phyloP scores from a whole-genome alignment of 1,140 invertebrate species.

The Glomeris maerens region DNA sequence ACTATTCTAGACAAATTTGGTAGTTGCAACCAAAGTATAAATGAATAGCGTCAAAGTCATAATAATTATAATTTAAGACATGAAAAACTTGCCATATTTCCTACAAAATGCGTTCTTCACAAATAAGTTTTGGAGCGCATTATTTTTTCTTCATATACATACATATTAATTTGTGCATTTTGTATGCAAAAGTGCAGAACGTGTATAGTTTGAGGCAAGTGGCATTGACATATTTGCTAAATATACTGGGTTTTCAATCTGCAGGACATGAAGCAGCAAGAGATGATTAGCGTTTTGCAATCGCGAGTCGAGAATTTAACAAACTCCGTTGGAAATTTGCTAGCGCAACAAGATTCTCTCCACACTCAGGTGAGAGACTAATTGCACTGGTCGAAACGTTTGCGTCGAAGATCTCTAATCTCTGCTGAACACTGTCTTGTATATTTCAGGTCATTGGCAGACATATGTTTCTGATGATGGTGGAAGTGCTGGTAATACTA shows the following conservation, averaged over 20 bases:
- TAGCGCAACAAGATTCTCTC: conserved; percentile 15
- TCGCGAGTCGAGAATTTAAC: conserved; percentile 15
- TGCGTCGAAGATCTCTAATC: conserved; percentile 1
- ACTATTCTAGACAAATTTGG: too few species aligned
- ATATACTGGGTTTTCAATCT: conserved; percentile 2
- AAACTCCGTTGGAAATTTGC: conserved; percentile 26
- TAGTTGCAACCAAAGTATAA: too few species aligned
- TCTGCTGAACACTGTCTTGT: conserved; percentile 18
- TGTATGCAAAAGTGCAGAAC: too few species aligned
- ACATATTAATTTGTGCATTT: too few species aligned
- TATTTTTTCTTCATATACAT: conserved; percentile 1
- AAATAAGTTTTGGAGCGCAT: neutral
- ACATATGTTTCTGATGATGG: conserved; percentile 36
- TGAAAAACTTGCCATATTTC: neutral
- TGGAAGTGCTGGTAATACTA: conserved; percentile 38
- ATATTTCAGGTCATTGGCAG: conserved; percentile 36
- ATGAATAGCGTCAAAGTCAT: too few species aligned
- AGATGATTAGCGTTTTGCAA: conserved; percentile 26
- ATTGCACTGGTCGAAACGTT: conserved; percentile 15
- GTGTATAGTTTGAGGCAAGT: too few species aligned
- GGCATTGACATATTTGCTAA: too few species aligned
- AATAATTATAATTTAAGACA: too few species aligned
- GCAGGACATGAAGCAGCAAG: conserved; percentile 34
- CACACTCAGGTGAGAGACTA: conserved; percentile 7
- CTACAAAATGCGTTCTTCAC: too few species aligned